Evolutionary conservation across 2,888 invertebrate species (phyloP), one percentile per base, ranked within the genome.

Genomic region (Metalampra italica): DNA sequence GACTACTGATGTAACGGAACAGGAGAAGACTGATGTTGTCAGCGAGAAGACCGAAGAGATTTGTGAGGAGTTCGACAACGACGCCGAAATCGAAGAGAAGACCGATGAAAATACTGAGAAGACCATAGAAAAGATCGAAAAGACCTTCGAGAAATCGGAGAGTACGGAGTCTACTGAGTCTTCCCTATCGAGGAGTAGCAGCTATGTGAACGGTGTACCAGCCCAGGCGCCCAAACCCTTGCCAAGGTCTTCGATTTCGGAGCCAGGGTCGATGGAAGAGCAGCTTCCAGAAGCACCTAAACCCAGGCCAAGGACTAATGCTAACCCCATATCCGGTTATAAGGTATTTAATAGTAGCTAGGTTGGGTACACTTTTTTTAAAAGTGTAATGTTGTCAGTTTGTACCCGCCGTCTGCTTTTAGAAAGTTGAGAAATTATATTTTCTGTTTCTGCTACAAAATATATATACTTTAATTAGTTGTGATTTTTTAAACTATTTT

Each of bases 221-320:
- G 68, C 82, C 0, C 90, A 92, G 43, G 73, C 94, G 1, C 96
- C 96, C 0, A 96, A 95, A 73, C 96, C 96, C 11, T 85, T 96
- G 82, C 96, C 96, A 0, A 91, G 96, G 62, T 93, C 94, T 0
- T 95, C 95, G 11, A 91, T 96, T 49, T 94, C 94, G 0, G 95
- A 95, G 64, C 90, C 91, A 1, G 91, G 90, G 0, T 75, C 87
- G 0, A 69, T 75, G 9, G 91, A 92, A 30, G 91, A 92, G 22
- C 71, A 74, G 32, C 66, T 67, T 51, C 64, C 65, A 3, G 90
- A 88, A 57, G 78, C 78, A 0, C 83, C 89, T 0, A 87, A 87
- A 49, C 94, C 94, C 11, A 93, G 93, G 67, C 95, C 96, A 7
- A 91, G 96, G 75, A 95, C 95, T 11, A 92, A 92, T 0, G 82